Evolutionary conservation across 2,888 invertebrate species (phyloP), one percentile per base, ranked within the genome.

Genomic region (Drosophila neonasuta): DNA sequence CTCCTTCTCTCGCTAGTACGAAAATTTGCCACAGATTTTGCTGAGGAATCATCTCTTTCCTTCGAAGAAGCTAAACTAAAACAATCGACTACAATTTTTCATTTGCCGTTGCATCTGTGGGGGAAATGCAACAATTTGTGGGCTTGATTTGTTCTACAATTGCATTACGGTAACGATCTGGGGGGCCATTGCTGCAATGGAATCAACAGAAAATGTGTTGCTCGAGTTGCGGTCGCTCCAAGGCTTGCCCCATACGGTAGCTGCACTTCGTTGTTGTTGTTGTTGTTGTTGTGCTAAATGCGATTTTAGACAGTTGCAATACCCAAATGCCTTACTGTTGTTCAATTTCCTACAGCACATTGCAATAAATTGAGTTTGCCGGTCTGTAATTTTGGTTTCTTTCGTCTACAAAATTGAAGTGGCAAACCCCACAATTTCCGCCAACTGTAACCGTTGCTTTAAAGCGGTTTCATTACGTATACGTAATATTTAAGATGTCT

Each of bases 71-170:
- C 39, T 15, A 4, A 52, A 41, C 29, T 15, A 15, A 41, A 54
- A 54, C 42, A 45, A 55, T 44, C 32, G 44, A 10, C 17, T n/a
- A 34, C 44, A 44, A 55, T 44, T 44, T 55, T 44, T 32, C 54
- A 42, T 54, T 54, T 34, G 13, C 34, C 55, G 20, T 24, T 24
- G 20, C 32, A 34, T 39, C 46, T 45, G 34, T 29, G 11, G 8
- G 34, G 15, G 20, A 39, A 49, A 42, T 63, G 59, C 44, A 55
- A 44, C 55, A 60, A 74, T 64, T 74, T 77, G 67, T 68, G 44
- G 63, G 68, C 68, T 72, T 72, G 74, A 77, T 74, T 74, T 68
- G 50, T 58, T 68, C 45, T 32, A n/a, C 67, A 74, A 74, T 77
- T 76, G 51, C 60, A 74, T 74, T 76, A 67, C 46, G 17, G 57